phyloP scores from a whole-genome alignment of 1,140 invertebrate genomes.

The Bombus haemorrhoidalis region DNA sequence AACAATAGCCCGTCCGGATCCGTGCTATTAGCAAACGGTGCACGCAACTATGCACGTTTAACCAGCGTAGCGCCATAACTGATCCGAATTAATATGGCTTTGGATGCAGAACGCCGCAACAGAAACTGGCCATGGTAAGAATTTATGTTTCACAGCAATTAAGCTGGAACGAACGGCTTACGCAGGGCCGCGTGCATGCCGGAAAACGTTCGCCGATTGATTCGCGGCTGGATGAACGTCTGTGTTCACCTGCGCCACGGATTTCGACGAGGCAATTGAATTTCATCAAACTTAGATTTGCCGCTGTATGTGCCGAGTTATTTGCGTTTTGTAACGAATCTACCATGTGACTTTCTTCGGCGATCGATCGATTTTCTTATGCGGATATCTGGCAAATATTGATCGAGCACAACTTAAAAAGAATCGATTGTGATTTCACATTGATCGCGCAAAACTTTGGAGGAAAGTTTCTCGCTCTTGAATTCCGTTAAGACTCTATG shows the following conservation, averaged over 20 bases:
- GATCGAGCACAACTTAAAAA: background rate
- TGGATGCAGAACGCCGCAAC: slow-evolving; percentile 60
- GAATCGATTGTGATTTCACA: background rate
- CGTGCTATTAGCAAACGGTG: slow-evolving; percentile 23
- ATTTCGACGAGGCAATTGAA: background rate
- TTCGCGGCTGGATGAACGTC: slow-evolving; percentile 12
- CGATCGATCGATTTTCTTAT: background rate
- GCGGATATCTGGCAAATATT: background rate
- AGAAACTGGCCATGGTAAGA: slow-evolving; percentile 62
- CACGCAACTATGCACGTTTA: background rate
- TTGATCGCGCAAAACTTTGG: background rate
- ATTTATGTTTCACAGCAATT: slow-evolving; percentile 77
- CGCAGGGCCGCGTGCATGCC: background rate
- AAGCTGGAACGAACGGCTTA: slow-evolving; percentile 65
- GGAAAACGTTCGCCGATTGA: slow-evolving; percentile 31
- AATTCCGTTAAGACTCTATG: background rate
- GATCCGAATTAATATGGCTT: slow-evolving; percentile 74
- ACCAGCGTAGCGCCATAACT: background rate
- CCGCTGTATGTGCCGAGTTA: background rate
- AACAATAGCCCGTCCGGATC: slow-evolving; percentile 12
- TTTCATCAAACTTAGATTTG: slow-evolving; percentile 39
- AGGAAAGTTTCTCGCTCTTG: background rate
- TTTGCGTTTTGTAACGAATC: slow-evolving; percentile 15
- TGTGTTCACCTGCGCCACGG: slow-evolving; percentile 7
- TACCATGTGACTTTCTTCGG: background rate